A percentile compares a stretch with the other conserved stretches of the same genome.
Conservation (phyloP, 2,888 invertebrate genomes). For the Xylota sylvarum region DNA sequence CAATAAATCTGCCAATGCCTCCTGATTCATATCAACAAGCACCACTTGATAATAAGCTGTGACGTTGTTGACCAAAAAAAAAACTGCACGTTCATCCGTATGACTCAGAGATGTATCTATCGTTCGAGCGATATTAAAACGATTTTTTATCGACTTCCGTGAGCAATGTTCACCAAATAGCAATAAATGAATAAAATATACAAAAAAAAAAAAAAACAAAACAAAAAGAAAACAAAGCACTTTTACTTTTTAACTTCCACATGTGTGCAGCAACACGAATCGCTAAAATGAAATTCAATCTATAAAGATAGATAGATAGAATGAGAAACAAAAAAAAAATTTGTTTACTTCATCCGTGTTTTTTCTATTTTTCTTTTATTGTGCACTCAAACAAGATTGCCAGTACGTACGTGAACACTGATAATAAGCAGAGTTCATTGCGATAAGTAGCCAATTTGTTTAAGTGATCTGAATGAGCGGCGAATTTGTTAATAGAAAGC, state of each 20-base stretch:
- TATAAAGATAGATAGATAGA: neutral
- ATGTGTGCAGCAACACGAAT: neutral
- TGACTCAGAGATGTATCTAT: neutral
- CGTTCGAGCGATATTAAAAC: neutral
- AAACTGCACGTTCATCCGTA: neutral
- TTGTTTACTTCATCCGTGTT: neutral
- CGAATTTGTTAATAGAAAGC: neutral
- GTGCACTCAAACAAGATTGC: neutral
- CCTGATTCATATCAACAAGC: neutral
- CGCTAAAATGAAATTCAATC: neutral
- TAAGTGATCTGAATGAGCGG: neutral
- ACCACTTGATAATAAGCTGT: neutral
- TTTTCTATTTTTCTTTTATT: neutral
- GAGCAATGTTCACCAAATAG: neutral
- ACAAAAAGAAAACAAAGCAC: neutral
- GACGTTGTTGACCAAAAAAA: neutral
- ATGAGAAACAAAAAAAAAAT: neutral
- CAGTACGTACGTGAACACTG: neutral
- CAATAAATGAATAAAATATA: no score
- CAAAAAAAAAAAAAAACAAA: neutral
- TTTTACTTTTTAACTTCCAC: neutral
- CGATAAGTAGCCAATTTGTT: conserved; percentile 11
- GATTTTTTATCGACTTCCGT: neutral
- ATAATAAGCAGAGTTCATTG: conserved; percentile 13
- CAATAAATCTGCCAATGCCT: neutral